phyloP scores from a whole-genome alignment of 2,797 vertebrate species.

The Paratrypauchen microcephalus region DNA sequence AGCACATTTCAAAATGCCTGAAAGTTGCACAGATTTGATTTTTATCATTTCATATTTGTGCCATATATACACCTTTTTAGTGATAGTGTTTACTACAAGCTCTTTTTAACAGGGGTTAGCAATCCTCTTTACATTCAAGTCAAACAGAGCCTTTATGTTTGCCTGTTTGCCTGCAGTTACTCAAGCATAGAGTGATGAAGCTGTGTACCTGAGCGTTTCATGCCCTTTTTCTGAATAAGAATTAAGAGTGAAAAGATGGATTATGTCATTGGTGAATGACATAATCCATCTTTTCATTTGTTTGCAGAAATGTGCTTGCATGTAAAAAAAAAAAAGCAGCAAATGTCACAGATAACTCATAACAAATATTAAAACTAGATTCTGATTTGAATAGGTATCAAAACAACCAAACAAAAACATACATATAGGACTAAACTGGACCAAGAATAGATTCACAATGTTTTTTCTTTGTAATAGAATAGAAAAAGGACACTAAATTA shows the following conservation, averaged over 20 bases:
- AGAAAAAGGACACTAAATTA: too few relatives aligned
- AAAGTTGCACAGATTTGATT: neutral
- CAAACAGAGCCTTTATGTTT: neutral
- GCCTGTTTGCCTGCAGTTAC: neutral
- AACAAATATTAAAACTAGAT: too few relatives aligned
- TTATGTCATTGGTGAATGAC: too few relatives aligned
- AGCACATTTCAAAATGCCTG: neutral
- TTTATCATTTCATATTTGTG: conserved; percentile 1
- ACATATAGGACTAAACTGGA: too few relatives aligned
- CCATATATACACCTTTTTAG: neutral
- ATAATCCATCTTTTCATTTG: neutral
- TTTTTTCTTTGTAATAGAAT: too few relatives aligned
- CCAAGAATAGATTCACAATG: too few relatives aligned
- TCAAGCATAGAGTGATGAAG: neutral
- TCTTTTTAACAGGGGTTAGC: neutral
- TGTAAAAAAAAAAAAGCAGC: too few relatives aligned
- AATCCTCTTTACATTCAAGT: neutral
- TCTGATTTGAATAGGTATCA: too few relatives aligned
- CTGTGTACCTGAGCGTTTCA: neutral
- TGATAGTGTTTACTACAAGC: neutral
- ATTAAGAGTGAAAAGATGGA: neutral
- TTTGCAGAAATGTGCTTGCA: neutral
- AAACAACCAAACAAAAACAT: too few relatives aligned
- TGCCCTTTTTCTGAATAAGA: neutral
- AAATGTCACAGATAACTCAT: too few relatives aligned